phyloP scores from a whole-genome alignment of 1,140 invertebrate genomes.

The Meloidogyne exigua region DNA sequence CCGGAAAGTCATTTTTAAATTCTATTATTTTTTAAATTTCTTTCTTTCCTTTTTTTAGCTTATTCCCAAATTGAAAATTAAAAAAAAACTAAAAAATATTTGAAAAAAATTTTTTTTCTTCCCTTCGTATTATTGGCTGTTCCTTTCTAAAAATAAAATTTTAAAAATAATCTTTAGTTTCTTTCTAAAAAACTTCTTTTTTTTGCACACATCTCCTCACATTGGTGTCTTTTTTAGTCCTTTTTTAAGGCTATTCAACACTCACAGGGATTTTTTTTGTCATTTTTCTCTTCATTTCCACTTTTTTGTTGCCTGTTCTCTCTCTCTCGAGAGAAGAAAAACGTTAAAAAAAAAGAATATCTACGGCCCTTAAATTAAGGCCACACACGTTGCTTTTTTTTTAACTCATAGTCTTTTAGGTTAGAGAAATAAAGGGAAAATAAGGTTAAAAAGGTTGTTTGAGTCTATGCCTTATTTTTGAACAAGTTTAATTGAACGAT shows the following conservation, averaged over 20 bases:
- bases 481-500: no score
- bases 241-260: background rate
- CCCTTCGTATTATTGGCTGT: background rate
- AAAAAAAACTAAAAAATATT: background rate
- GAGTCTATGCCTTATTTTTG: background rate
- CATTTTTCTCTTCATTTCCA: background rate
- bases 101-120: background rate
- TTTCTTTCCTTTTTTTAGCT: background rate
- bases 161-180: slow-evolving; percentile 5
- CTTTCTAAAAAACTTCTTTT: background rate
- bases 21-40: no score
- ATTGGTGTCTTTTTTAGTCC: background rate
- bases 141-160: background rate
- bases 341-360: background rate
- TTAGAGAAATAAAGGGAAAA: background rate
- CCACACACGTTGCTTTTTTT: background rate
- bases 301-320: background rate
- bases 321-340: background rate
- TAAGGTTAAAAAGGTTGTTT: no score
- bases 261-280: background rate
- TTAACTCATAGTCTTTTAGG: background rate
- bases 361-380: background rate
- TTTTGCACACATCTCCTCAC: background rate
- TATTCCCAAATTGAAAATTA: background rate
- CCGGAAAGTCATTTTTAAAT: background rate